These are phyloP conservation scores for Thunnus thynnus DNA, from an alignment of 2,113 vertebrate species.

Conservation along the genomic window DNA sequence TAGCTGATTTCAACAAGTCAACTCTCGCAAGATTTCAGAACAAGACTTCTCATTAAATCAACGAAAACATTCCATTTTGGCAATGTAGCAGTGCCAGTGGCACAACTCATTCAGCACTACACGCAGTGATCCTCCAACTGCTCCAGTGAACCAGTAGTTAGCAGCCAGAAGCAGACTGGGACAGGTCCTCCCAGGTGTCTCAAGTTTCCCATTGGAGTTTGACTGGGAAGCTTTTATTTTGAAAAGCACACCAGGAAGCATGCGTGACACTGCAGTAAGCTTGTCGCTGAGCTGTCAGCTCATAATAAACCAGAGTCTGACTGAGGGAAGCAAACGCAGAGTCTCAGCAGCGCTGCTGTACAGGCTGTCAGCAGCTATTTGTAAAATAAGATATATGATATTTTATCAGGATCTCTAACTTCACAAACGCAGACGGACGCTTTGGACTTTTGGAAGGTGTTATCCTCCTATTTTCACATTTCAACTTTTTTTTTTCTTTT, in stretches of 20 bases:
- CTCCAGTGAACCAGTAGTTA: neutral
- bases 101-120: too few relatives aligned
- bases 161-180: neutral
- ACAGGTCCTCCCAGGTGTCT: too few relatives aligned
- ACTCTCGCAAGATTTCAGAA: too few relatives aligned
- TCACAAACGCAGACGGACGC: neutral
- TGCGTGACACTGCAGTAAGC: fast-evolving
- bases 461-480: neutral
- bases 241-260: conserved; percentile 7
- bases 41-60: too few relatives aligned
- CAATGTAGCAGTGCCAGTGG: too few relatives aligned
- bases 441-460: conserved; percentile 7
- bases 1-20: too few relatives aligned
- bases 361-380: neutral
- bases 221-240: conserved; percentile 23
- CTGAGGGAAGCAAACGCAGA: neutral
- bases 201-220: neutral
- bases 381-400: neutral
- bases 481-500: neutral
- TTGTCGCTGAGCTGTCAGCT: neutral
- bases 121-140: too few relatives aligned
- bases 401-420: neutral
- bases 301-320: neutral
- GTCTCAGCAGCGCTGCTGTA: neutral
- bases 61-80: too few relatives aligned